Base-by-base conservation (phyloP, 2,113 vertebrate genomes). In the Megaceryle maxima region DNA sequence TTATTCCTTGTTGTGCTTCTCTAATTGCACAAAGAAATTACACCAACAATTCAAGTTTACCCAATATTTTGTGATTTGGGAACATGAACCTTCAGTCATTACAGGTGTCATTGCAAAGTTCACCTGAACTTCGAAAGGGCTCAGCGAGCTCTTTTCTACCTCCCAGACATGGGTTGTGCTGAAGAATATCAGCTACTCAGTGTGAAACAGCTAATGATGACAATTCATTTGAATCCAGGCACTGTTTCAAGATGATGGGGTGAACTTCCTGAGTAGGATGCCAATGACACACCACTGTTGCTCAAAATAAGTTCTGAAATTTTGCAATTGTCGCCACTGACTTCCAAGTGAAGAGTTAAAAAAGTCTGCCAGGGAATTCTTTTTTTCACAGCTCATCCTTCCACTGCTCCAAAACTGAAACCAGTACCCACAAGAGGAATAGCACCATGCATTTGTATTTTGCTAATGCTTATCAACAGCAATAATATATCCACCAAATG, bases 241-340 rank as follows among this genome's bases (percentile, higher is more conserved):
- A 56, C 28, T 29, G 63, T 70, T 95, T 92, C 90, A 66, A 79
- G 39, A 75, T 6, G 62, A 48, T 17, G 48, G 29, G 60, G 25
- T 68, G 78, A 92, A 46, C 29, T 50, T 92, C 43, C 55, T 44
- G 55, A 84, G 63, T 43, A 91, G 19, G 62, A 26, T 50, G 92
- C 83, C 85, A 96, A 64, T 22, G 55, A 92, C n/a, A 90, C 70
- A 62, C 37, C 62, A 33, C 50, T 59, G 66, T 44, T 91, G 53
- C 77, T 86, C 95, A 84, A 85, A 97, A 90, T 87, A 82, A 87
- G 35, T 83, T 70, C 57, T 82, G 78, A 77, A 88, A 93, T 84
- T 56, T 85, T 88, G 10, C 51, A 92, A 94, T 37, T 80, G 87
- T 67, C 19, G 11, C 66, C 79, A 55, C 92, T 96, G 95, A 83